Percentiles rank a stretch among this genome's conserved stretches.
Conservation (phyloP, 2,888 invertebrate genomes). For the Listrodromus nycthemerus region DNA sequence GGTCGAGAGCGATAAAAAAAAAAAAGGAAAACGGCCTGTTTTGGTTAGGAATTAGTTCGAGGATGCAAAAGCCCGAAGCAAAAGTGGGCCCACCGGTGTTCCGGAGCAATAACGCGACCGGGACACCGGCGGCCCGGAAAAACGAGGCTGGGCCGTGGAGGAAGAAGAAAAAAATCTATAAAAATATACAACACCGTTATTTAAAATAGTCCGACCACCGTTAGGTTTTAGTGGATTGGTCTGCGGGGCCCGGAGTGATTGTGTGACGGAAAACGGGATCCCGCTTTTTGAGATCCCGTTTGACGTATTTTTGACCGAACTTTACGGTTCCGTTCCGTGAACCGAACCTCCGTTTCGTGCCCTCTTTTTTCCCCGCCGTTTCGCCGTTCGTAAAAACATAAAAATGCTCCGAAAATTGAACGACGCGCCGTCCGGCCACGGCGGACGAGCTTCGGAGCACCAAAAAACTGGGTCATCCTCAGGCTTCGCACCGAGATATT, state of each 20-base stretch:
- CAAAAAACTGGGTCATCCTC: conserved; percentile 63
- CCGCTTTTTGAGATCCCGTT: conserved; percentile 80
- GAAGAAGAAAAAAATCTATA: conserved; percentile 71
- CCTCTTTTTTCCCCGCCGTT: conserved; percentile 45
- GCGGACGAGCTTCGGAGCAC: conserved; percentile 31
- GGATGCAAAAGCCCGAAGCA: conserved; percentile 69
- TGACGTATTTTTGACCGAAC: conserved; percentile 70
- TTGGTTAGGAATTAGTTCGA: conserved; percentile 81
- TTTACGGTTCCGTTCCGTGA: conserved; percentile 57
- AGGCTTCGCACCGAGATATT: conserved; percentile 40
- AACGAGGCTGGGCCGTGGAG: conserved; percentile 14
- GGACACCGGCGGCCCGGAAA: conserved; percentile 41
- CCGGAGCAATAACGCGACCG: conserved; percentile 30
- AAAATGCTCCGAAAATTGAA: conserved; percentile 50
- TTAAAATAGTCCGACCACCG: conserved; percentile 80
- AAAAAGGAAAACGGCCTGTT: conserved; percentile 80
- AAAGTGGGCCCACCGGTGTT: conserved; percentile 3
- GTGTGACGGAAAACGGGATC: conserved; percentile 76
- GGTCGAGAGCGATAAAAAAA: conserved; percentile 39
- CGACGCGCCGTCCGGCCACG: conserved; percentile 3
- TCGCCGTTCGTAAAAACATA: conserved; percentile 60
- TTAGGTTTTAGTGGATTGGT: conserved; percentile 71
- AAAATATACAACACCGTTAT: conserved; percentile 83
- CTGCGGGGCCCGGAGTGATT: conserved; percentile 16
- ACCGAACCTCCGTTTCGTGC: conserved; percentile 32